phyloP scores from a whole-genome alignment of 92 coral and sea anemone species.

The Zoanthus gigantus region DNA sequence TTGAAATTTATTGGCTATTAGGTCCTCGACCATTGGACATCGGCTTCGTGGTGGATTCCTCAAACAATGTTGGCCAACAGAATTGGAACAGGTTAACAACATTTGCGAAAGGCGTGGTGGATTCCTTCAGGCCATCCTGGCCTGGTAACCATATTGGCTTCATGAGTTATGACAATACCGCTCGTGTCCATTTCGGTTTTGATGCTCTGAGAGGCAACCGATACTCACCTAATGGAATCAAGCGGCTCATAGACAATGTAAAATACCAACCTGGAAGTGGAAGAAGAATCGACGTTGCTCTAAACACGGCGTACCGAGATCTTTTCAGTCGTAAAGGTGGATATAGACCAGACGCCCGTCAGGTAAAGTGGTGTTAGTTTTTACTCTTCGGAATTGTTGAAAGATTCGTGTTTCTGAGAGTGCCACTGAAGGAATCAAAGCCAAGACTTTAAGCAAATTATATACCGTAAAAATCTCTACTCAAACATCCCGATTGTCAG shows the following conservation, averaged over 20 bases:
- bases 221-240: constrained; percentile 47
- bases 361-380: too few species aligned
- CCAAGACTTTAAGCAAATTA: too few species aligned
- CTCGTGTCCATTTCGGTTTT: constrained; percentile 59
- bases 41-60: constrained; percentile 85
- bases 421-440: too few species aligned
- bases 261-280: constrained; percentile 52
- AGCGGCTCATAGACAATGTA: constrained; percentile 56
- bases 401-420: too few species aligned
- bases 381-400: too few species aligned
- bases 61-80: constrained; percentile 46
- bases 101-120: constrained; percentile 61
- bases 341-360: constrained; percentile 64
- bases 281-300: constrained; percentile 75
- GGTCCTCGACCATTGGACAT: constrained; percentile 66
- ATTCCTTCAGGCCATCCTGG: constrained; percentile 71
- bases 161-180: constrained; percentile 59
- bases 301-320: constrained; percentile 47
- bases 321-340: constrained; percentile 63
- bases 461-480: too few species aligned
- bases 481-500: too few species aligned
- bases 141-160: constrained; percentile 73
- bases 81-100: constrained; percentile 74
- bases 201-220: constrained; percentile 54
- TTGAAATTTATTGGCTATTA: background rate